Percentiles rank a stretch among this genome's conserved stretches.
These are phyloP conservation scores for Pediacus dermestoides DNA, from an alignment of 2,888 invertebrate genomes.

Conservation along the genomic window DNA sequence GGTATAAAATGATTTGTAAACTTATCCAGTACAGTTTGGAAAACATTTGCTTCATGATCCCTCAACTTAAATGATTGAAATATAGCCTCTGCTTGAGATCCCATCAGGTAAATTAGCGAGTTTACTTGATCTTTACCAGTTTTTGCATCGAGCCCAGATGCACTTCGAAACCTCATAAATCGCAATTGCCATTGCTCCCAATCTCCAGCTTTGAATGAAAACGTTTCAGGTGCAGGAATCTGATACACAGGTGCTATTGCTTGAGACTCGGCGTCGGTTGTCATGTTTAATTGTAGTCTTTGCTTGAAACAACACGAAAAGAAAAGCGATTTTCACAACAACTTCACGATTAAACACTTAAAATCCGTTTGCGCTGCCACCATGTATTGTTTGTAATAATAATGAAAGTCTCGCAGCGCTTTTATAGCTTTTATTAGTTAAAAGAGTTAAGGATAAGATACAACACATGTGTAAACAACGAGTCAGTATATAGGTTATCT, in stretches of 20 bases:
- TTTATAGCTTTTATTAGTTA: too few species aligned
- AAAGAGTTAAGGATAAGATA: too few species aligned
- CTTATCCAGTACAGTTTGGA: slow-evolving; percentile 8
- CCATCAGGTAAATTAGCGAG: slow-evolving; percentile 13
- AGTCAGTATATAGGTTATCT: too few species aligned
- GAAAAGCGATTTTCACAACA: too few species aligned
- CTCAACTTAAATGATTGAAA: slow-evolving; percentile 11
- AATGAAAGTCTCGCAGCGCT: too few species aligned
- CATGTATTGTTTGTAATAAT: too few species aligned
- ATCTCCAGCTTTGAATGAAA: slow-evolving; percentile 12
- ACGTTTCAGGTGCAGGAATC: slow-evolving; percentile 12
- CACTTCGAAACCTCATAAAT: slow-evolving; percentile 12
- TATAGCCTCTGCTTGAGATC: slow-evolving; percentile 10
- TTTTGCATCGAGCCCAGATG: slow-evolving; percentile 9
- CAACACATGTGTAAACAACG: too few species aligned
- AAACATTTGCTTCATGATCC: background rate
- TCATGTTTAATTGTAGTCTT: too few species aligned
- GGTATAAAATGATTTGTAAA: slow-evolving; percentile 14
- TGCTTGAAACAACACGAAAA: too few species aligned
- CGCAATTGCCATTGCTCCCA: slow-evolving; percentile 16
- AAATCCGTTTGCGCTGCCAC: too few species aligned
- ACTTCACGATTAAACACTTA: too few species aligned
- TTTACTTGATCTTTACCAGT: slow-evolving; percentile 7
- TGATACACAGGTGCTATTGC: slow-evolving; percentile 11
- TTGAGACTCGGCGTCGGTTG: too few species aligned